A percentile compares a stretch with the other conserved stretches of the same genome.
Evolutionary conservation across 2,888 invertebrate genomes (phyloP).

Genomic region (Lepidochrysops patricia): DNA sequence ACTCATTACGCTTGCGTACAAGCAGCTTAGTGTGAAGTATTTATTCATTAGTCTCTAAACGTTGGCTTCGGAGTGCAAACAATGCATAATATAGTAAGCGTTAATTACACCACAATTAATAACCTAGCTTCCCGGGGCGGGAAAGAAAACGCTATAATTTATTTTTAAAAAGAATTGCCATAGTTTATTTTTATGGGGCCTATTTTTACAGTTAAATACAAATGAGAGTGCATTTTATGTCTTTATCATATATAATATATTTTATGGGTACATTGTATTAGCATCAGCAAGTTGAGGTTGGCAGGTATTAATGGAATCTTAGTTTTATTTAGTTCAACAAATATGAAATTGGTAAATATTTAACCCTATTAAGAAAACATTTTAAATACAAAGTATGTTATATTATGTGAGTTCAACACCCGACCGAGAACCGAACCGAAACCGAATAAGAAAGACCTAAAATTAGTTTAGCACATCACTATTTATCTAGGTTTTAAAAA

Average conservation of each 20-base stretch:
- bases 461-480: not conserved
- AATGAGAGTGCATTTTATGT: not conserved
- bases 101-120: conserved; percentile 2
- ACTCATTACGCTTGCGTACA: not conserved
- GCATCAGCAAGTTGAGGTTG: not conserved
- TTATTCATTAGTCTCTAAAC: conserved; percentile 3
- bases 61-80: conserved; percentile 1
- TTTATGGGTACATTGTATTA: not conserved
- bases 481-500: not conserved
- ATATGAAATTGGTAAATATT: too few relatives aligned
- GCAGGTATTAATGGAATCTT: not conserved
- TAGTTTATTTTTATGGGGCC: not conserved
- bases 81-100: conserved; percentile 3
- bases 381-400: not conserved
- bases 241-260: not conserved
- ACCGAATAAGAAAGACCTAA: not conserved
- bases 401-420: not conserved
- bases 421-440: not conserved
- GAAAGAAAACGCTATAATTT: not conserved
- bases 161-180: not conserved
- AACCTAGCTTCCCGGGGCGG: not conserved
- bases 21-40: not conserved
- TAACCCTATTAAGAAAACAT: too few relatives aligned
- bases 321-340: too few relatives aligned
- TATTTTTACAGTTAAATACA: not conserved